Percentiles rank a stretch among this genome's conserved stretches.
phyloP scores from a whole-genome alignment of 1,140 invertebrate species.

The Campoletis sonorensis region DNA sequence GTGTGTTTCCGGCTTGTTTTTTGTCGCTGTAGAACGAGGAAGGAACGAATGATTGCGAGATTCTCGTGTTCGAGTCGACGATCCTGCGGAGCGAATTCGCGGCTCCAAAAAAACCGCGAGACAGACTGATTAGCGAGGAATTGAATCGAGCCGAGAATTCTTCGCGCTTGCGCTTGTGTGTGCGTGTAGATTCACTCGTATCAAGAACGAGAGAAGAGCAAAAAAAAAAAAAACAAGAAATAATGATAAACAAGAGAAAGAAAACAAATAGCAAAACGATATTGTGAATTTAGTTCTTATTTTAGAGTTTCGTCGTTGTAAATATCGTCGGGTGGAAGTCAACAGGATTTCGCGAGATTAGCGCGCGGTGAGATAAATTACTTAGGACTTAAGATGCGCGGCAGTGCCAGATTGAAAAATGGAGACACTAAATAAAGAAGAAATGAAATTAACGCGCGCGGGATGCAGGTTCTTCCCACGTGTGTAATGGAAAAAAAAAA shows the following conservation, averaged over 20 bases:
- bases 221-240: not conserved
- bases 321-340: constrained; percentile 54
- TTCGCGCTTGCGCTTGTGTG: not conserved
- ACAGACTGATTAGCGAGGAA: constrained; percentile 49
- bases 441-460: constrained; percentile 15
- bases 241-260: no score
- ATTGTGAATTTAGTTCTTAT: constrained; percentile 61
- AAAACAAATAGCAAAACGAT: constrained; percentile 35
- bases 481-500: constrained; percentile 26
- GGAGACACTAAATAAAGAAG: no score
- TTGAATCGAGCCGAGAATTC: constrained; percentile 29
- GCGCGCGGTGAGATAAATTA: not conserved
- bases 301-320: constrained; percentile 56
- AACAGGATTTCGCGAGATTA: constrained; percentile 30
- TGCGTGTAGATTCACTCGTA: not conserved
- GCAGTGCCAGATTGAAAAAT: constrained; percentile 22
- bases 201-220: not conserved
- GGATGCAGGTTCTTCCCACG: constrained; percentile 42
- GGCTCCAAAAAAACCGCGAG: constrained; percentile 18
- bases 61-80: constrained; percentile 7
- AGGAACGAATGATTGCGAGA: not conserved
- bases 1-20: not conserved
- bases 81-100: not conserved
- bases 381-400: constrained; percentile 25
- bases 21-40: not conserved